A percentile compares a stretch with the other conserved stretches of the same genome.
Conservation (phyloP, 2,888 invertebrate species). For the Apotomis capreana region DNA sequence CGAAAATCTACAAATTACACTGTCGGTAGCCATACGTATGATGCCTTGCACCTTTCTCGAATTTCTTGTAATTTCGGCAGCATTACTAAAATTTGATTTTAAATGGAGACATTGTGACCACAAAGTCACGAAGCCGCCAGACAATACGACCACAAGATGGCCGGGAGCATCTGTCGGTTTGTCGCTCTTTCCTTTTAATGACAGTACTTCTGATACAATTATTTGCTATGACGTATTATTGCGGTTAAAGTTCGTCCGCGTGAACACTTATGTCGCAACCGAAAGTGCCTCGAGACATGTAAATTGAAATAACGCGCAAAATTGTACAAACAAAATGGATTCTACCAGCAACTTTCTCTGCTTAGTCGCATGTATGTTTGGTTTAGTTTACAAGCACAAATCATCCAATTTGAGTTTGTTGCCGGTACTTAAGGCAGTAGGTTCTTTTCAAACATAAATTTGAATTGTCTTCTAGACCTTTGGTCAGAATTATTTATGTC, state of each 20-base stretch:
- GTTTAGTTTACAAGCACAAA: conserved; percentile 54
- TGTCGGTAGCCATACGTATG: conserved; percentile 58
- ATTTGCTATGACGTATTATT: conserved; percentile 70
- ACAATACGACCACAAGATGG: conserved; percentile 75
- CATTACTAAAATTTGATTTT: conserved; percentile 76
- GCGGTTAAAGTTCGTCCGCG: conserved; percentile 67
- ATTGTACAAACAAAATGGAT: conserved; percentile 21
- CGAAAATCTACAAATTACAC: conserved; percentile 12
- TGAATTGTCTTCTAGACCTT: conserved; percentile 74
- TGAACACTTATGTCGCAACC: conserved; percentile 65
- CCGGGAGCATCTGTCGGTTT: conserved; percentile 81
- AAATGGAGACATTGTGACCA: conserved; percentile 77
- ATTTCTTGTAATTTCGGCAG: conserved; percentile 60
- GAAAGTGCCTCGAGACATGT: conserved; percentile 59
- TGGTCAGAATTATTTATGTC: conserved; percentile 76
- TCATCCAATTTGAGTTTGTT: conserved; percentile 65
- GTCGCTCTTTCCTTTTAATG: conserved; percentile 76
- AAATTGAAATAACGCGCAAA: conserved; percentile 50
- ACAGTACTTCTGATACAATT: conserved; percentile 74
- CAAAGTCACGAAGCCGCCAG: conserved; percentile 73
- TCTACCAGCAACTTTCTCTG: conserved; percentile 21
- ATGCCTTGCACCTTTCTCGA: conserved; percentile 58
- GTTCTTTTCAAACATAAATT: conserved; percentile 72
- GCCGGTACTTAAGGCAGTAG: conserved; percentile 61
- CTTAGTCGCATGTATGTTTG: background rate